Evolutionary conservation across 2,113 vertebrate genomes (phyloP).

Genomic region (Motacilla tschutschensis): DNA sequence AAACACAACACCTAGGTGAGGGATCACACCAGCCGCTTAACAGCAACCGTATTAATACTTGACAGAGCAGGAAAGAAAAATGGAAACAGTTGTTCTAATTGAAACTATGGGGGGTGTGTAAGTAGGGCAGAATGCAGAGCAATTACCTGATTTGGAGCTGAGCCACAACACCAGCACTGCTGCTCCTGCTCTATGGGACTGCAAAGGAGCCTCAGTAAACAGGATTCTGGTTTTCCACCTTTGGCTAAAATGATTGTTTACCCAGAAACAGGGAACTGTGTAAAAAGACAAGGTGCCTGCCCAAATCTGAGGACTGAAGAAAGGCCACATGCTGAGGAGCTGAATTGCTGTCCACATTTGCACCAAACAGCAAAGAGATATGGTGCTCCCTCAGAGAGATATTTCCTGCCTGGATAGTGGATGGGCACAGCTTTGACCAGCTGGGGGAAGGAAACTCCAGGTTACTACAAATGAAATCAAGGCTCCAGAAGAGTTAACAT

Average conservation of each 20-base stretch:
- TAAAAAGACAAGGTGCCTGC: background rate
- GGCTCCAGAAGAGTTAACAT: background rate
- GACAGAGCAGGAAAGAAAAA: conserved; percentile 51
- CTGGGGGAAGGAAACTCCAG: background rate
- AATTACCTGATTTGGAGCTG: conserved; percentile 54
- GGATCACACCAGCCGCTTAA: conserved; percentile 12
- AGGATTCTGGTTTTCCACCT: conserved; percentile 4
- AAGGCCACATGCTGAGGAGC: background rate
- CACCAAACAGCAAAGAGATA: background rate
- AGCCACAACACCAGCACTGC: conserved; percentile 8
- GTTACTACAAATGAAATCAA: background rate
- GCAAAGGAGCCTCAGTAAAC: background rate
- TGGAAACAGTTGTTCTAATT: conserved; percentile 57
- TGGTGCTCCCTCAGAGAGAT: background rate
- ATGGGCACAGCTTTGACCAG: background rate
- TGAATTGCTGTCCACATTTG: background rate
- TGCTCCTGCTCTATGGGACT: background rate
- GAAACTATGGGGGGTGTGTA: conserved; percentile 44
- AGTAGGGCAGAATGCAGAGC: conserved; percentile 46
- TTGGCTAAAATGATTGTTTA: background rate
- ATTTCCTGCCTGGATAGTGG: background rate
- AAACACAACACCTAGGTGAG: conserved; percentile 38
- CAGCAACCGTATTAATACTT: conserved; percentile 22
- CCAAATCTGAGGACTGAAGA: background rate
- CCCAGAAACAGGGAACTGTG: background rate